Conservation (phyloP, 2,888 invertebrate species). For the Cephus pulcher region DNA sequence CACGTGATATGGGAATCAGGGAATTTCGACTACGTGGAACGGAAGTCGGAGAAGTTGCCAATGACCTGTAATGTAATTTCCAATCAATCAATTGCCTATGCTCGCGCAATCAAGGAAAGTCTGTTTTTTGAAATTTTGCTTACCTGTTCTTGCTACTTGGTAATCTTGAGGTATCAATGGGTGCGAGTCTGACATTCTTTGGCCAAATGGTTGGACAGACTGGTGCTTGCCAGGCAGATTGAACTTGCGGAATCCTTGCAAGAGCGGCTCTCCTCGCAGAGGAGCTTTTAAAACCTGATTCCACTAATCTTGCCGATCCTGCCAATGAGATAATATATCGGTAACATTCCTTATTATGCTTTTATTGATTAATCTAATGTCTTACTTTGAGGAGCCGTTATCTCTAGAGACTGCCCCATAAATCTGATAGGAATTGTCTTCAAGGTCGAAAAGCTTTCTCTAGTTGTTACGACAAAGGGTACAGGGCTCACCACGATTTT, state of each 20-base stretch:
- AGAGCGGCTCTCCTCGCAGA: conserved; percentile 42
- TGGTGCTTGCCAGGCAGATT: conserved; percentile 57
- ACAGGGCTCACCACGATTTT: conserved; percentile 61
- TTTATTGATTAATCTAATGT: conserved; percentile 1
- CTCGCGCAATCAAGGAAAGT: not conserved
- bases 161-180: conserved; percentile 56
- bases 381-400: conserved; percentile 47
- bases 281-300: conserved; percentile 34
- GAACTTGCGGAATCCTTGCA: conserved; percentile 44
- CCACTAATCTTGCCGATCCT: conserved; percentile 37
- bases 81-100: not conserved
- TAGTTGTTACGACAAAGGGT: conserved; percentile 55
- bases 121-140: conserved; percentile 6
- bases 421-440: conserved; percentile 57
- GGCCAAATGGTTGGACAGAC: conserved; percentile 55
- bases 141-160: conserved; percentile 57
- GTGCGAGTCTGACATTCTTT: conserved; percentile 59
- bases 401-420: conserved; percentile 45
- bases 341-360: not conserved
- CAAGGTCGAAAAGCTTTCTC: conserved; percentile 61
- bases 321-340: conserved; percentile 1
- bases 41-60: conserved; percentile 38
- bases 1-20: conserved; percentile 52
- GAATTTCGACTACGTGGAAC: conserved; percentile 46
- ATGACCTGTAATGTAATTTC: conserved; percentile 20